Percentiles rank a stretch among this genome's conserved stretches.
Conservation (phyloP, 2,113 vertebrate species). For the Charadrius vociferus region DNA sequence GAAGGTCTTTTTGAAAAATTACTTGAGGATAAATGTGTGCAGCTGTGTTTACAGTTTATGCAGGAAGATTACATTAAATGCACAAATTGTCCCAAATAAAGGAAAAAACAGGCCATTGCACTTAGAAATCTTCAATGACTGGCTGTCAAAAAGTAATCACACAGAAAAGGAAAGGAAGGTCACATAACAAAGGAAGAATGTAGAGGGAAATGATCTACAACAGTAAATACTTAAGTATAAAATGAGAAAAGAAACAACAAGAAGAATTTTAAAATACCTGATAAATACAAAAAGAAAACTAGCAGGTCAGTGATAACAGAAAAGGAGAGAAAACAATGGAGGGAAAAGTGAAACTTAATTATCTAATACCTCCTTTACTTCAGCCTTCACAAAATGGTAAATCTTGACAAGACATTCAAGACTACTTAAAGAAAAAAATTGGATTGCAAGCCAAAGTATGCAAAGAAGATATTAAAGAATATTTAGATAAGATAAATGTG, state of each 20-base stretch:
- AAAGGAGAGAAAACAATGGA: not conserved
- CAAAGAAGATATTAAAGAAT: not conserved
- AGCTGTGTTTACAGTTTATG: not conserved
- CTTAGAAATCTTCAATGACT: not conserved
- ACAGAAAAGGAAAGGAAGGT: not conserved
- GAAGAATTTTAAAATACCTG: not conserved
- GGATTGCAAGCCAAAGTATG: not conserved
- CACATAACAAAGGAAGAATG: not conserved
- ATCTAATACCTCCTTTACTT: not conserved
- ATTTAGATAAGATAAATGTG: not conserved
- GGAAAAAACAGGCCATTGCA: not conserved
- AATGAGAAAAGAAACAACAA: not conserved
- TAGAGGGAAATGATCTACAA: not conserved
- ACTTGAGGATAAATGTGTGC: not conserved
- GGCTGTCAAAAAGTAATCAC: not conserved
- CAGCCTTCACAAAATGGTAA: not conserved
- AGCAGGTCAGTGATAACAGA: not conserved
- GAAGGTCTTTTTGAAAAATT: not conserved
- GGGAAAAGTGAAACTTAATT: not conserved
- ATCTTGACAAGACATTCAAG: not conserved
- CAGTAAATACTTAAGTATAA: not conserved
- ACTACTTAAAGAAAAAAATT: not conserved
- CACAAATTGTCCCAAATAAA: not conserved
- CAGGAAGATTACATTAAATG: not conserved
- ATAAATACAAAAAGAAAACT: not conserved